Base-by-base conservation (phyloP, 2,888 invertebrate species). In the Lepeophtheirus nordmannii region DNA sequence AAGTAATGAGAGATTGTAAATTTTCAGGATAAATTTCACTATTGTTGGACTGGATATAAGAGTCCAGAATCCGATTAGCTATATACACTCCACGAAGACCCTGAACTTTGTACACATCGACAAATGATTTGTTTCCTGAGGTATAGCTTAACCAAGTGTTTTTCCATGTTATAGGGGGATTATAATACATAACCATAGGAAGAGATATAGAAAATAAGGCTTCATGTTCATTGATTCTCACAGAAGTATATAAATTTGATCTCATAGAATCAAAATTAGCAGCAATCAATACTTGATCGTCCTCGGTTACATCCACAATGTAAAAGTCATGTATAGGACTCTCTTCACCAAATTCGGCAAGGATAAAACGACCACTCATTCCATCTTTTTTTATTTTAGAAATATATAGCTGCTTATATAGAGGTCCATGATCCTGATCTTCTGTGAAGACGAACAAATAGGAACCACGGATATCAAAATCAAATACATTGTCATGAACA, bases 61-160 rank as follows among this genome's bases (percentile, higher is more conserved):
- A 81, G 0, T 78, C 75, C 38, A 79, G 78, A 1, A 90, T 82
- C 73, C 85, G 84, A 0, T 89, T 89, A 0, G 89, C 91, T 69
- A 93, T 89, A 77, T 89, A 92, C 70, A 92, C 86, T 0, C 92
- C 92, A 58, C 84, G 80, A 62, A 92, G 77, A 0, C 91, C 91
- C 74, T 87, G 85, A 0, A 93, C 87, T 72, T 85, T 86, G 75
- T 91, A 89, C 1, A 92, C 76, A 74, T 92, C 92, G 1, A 87
- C 86, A 77, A 92, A 91, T 0, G 87, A 80, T 69, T 88, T 86
- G 69, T 87, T 85, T 0, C 85, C 82, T 9, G 86, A 82, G 69
- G 58, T 67, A 58, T 17, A 30, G n/a, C 39, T 20, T 5, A 90
- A 76, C 87, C 89, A 89, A 68, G 85, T 85, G 70, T 85, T 82